A percentile compares a stretch with the other conserved stretches of the same genome.
phyloP scores from a whole-genome alignment of 2,888 invertebrate species.

The Beris morrisii region DNA sequence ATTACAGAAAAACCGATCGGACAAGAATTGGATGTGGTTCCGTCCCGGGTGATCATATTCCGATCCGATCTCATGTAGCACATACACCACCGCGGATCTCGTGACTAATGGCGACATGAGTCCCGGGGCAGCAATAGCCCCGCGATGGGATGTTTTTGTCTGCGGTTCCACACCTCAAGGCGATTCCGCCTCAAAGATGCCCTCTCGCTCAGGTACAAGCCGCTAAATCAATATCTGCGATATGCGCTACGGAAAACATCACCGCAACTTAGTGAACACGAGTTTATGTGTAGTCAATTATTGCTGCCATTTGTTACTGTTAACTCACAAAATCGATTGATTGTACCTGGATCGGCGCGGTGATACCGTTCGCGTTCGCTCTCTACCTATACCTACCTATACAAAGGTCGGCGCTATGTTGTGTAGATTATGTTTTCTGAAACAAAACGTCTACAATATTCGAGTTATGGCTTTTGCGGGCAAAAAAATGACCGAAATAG shows the following conservation, averaged over 20 bases:
- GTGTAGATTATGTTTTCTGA: no score
- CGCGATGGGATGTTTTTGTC: constrained; percentile 26
- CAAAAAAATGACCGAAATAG: no score
- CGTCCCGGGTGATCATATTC: constrained; percentile 24
- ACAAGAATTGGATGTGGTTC: constrained; percentile 28
- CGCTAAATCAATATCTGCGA: constrained; percentile 29
- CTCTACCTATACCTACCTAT: no score
- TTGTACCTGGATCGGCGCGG: constrained; percentile 19
- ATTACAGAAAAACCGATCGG: constrained; percentile 28
- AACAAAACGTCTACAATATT: no score
- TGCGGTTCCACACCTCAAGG: constrained; percentile 33
- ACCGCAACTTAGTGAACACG: constrained; percentile 33
- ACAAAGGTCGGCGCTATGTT: no score
- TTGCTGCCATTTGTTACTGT: constrained; percentile 37
- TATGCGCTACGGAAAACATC: constrained; percentile 33
- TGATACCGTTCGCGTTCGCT: constrained; percentile 17
- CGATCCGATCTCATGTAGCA: constrained; percentile 25
- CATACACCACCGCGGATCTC: constrained; percentile 28
- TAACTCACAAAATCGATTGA: constrained; percentile 30
- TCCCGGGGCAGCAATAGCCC: constrained; percentile 22
- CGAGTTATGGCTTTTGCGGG: no score
- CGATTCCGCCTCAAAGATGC: constrained; percentile 28
- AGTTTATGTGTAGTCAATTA: constrained; percentile 38
- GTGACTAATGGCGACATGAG: constrained; percentile 37
- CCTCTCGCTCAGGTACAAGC: constrained; percentile 25